These are phyloP conservation scores for Limnephilus marmoratus DNA, from an alignment of 2,888 invertebrate genomes.

Conservation along the genomic window DNA sequence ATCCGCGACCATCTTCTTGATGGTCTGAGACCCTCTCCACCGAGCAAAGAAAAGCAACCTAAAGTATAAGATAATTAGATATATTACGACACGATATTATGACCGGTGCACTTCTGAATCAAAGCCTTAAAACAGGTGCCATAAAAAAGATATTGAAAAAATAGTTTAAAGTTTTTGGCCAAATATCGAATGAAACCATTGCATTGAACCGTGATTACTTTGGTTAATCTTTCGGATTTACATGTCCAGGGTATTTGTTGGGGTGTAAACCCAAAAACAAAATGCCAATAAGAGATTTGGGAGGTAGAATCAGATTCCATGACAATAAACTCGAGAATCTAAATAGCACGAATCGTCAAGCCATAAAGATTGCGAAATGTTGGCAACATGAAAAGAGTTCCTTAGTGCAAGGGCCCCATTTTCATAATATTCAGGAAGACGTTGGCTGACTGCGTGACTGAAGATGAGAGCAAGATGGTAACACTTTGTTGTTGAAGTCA, in stretches of 20 bases:
- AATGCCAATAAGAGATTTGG: not conserved
- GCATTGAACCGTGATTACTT: not conserved
- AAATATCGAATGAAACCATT: not conserved
- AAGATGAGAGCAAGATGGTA: not conserved
- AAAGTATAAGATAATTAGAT: not conserved
- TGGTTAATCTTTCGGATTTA: no score
- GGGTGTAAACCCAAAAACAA: not conserved
- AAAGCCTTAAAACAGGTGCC: not conserved
- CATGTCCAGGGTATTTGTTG: not conserved
- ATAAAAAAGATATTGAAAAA: not conserved
- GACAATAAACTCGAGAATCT: no score
- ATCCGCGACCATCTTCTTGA: not conserved
- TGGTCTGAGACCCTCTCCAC: not conserved
- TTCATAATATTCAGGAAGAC: not conserved
- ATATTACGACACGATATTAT: not conserved
- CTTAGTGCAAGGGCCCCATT: no score
- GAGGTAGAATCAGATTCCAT: not conserved
- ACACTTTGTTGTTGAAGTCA: not conserved
- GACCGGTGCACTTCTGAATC: not conserved
- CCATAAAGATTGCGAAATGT: no score
- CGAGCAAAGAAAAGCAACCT: not conserved
- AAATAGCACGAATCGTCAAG: not conserved
- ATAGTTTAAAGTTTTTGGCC: not conserved
- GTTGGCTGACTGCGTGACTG: not conserved
- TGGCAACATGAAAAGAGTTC: no score